Evolutionary conservation across 2,888 invertebrate species (phyloP).

Genomic region (Erebia epiphron): DNA sequence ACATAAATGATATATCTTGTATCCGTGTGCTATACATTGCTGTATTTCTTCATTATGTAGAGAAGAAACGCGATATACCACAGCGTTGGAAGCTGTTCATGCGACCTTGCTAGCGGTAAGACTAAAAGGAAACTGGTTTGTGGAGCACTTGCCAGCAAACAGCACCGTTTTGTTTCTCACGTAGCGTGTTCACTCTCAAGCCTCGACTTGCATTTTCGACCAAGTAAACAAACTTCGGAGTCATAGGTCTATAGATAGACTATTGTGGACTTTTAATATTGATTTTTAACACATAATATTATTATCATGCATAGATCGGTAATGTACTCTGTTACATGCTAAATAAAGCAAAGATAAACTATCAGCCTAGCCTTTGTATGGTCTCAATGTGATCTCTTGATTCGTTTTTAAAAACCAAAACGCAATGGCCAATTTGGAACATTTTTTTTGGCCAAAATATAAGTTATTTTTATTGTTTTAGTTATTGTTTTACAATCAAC

Average conservation of each 20-base stretch:
- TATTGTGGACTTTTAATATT: conserved; percentile 2
- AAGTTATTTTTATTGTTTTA: too few species aligned
- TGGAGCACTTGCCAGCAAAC: conserved; percentile 48
- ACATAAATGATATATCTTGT: conserved; percentile 1
- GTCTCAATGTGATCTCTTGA: too few species aligned
- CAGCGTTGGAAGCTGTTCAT: conserved; percentile 30
- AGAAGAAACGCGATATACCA: conserved; percentile 25
- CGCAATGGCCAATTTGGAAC: too few species aligned
- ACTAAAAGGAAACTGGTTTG: conserved; percentile 50
- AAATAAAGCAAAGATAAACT: too few species aligned
- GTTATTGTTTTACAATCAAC: too few species aligned
- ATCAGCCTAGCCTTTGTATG: too few species aligned
- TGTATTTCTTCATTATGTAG: conserved; percentile 31
- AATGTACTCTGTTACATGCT: not conserved
- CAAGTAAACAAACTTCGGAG: conserved; percentile 9
- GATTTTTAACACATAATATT: not conserved
- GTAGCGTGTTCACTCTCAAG: conserved; percentile 22
- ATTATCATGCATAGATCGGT: not conserved
- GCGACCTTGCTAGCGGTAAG: conserved; percentile 44
- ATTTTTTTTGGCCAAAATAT: too few species aligned
- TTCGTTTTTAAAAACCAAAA: too few species aligned
- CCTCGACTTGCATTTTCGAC: conserved; percentile 12
- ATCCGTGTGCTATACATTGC: conserved; percentile 25
- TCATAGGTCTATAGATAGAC: conserved; percentile 11
- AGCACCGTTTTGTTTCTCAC: conserved; percentile 54